A percentile compares a stretch with the other conserved stretches of the same genome.
Evolutionary conservation across 2,113 vertebrate genomes (phyloP).

Genomic region (Acrocephalus arundinaceus): DNA sequence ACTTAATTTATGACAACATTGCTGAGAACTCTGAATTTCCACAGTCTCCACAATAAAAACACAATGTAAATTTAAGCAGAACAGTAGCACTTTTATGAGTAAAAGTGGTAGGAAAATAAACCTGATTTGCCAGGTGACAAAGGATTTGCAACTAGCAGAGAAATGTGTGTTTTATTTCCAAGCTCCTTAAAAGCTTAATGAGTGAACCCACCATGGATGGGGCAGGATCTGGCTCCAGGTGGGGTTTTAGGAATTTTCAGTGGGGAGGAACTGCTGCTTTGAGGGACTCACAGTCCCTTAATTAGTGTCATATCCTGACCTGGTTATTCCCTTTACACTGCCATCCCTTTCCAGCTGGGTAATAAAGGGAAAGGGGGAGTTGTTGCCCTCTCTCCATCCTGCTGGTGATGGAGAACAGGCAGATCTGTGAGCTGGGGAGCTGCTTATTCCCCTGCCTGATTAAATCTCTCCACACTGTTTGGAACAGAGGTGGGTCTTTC

Average conservation of each 20-base stretch:
- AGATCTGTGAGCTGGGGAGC: neutral
- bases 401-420: neutral
- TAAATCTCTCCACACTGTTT: neutral
- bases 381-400: neutral
- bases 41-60: neutral
- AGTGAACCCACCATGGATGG: accelerated
- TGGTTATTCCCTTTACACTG: neutral
- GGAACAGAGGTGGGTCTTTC: neutral
- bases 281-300: neutral
- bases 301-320: neutral
- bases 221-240: neutral
- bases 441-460: neutral
- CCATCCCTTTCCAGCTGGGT: neutral
- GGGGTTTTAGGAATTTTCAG: neutral
- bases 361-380: neutral
- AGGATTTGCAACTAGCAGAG: neutral
- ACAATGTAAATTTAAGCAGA: neutral
- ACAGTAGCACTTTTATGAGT: neutral
- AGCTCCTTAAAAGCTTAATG: neutral
- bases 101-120: neutral
- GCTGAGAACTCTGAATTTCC: neutral
- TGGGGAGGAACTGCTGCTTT: neutral
- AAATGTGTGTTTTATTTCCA: neutral
- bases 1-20: neutral
- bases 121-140: neutral